A percentile compares a stretch with the other conserved stretches of the same genome.
Conservation (phyloP, 2,113 vertebrate species). For the western clawed frog (Xenopus tropicalis) region DNA sequence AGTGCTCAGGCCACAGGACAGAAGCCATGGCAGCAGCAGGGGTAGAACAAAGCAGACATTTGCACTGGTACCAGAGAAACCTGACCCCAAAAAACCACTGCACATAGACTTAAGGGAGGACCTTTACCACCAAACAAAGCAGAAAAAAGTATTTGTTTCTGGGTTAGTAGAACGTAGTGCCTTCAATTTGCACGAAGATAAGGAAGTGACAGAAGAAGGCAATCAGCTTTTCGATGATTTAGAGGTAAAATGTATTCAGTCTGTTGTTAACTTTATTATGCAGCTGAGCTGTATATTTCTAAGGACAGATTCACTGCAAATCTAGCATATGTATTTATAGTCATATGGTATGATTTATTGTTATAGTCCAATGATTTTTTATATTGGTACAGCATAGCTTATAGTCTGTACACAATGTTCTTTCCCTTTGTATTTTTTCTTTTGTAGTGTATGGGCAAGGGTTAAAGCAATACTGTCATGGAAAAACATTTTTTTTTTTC, state of each 20-base stretch:
- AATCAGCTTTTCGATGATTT: constrained; percentile 53
- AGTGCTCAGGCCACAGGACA: constrained; percentile 56
- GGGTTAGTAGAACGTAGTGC: background rate
- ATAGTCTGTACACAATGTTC: too few relatives aligned
- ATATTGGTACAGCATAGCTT: too few relatives aligned
- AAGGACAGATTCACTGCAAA: too few relatives aligned
- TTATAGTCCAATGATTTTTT: too few relatives aligned
- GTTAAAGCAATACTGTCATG: too few relatives aligned
- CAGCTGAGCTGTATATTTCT: too few relatives aligned
- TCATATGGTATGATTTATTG: too few relatives aligned
- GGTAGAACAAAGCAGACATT: constrained; percentile 61
- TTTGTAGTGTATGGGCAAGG: too few relatives aligned
- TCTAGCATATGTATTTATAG: too few relatives aligned
- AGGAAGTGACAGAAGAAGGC: constrained; percentile 52
- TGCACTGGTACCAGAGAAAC: constrained; percentile 59
- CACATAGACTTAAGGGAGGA: constrained; percentile 55
- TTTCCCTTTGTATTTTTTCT: too few relatives aligned
- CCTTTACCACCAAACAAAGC: constrained; percentile 52
- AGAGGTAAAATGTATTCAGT: constrained; percentile 53
- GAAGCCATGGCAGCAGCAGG: constrained; percentile 56
- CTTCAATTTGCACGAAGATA: background rate
- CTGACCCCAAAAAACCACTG: constrained; percentile 51
- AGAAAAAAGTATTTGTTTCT: background rate
- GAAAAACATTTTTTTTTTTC: too few relatives aligned
- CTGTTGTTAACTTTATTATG: too few relatives aligned